A percentile compares a stretch with the other conserved stretches of the same genome.
Evolutionary conservation across 2,113 vertebrate genomes (phyloP).

Genomic region (Coryphaenoides rupestris): DNA sequence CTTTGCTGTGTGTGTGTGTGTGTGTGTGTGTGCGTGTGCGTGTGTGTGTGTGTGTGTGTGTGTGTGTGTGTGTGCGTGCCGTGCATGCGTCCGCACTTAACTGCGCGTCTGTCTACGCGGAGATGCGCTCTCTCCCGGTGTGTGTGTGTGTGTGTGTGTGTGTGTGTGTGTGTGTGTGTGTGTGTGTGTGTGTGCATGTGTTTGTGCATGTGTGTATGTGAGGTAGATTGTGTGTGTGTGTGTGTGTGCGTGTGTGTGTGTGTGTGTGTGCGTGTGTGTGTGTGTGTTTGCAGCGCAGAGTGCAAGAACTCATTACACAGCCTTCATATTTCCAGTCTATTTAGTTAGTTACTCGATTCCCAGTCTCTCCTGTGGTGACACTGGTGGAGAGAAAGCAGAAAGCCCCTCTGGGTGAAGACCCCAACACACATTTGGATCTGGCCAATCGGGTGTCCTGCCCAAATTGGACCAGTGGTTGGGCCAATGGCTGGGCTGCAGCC

Average conservation of each 20-base stretch:
- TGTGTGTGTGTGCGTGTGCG: neutral
- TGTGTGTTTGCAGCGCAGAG: slow-evolving; percentile 1
- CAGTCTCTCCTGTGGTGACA: neutral
- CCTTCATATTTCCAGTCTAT: too few species aligned
- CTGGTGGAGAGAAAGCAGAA: too few species aligned
- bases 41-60: slow-evolving; percentile 1
- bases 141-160: slow-evolving; percentile 3
- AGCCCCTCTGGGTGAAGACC: too few species aligned
- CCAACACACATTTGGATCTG: too few species aligned
- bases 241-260: slow-evolving; percentile 6
- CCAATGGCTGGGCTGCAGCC: too few species aligned
- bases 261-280: slow-evolving; percentile 1
- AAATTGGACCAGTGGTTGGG: too few species aligned
- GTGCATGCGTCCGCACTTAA: neutral
- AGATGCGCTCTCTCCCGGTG: slow-evolving; percentile 18
- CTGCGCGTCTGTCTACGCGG: slow-evolving; percentile 17
- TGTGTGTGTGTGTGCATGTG: slow-evolving; percentile 3
- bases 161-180: slow-evolving; percentile 7
- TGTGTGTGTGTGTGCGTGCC: slow-evolving; percentile 1
- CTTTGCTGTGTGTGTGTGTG: neutral
- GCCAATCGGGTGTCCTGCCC: too few species aligned
- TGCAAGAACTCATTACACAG: too few species aligned
- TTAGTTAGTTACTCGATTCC: too few species aligned
- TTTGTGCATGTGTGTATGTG: slow-evolving; percentile 35
- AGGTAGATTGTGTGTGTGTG: too few species aligned